Evolutionary conservation across 1,140 invertebrate genomes (phyloP), one percentile per base, ranked within the genome.

Genomic region (Drosophila mojavensis): DNA sequence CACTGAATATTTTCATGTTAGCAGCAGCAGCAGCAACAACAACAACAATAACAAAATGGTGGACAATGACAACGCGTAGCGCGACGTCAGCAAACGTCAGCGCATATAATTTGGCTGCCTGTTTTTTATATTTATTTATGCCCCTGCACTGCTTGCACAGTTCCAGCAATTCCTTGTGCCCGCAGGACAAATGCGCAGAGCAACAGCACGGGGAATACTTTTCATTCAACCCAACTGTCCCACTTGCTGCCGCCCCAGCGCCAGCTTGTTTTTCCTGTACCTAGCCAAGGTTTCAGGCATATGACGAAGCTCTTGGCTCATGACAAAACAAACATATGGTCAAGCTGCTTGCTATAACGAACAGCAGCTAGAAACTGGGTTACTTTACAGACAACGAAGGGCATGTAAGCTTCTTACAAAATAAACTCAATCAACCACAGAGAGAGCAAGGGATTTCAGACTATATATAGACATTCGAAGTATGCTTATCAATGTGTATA

Each of bases 1-100:
- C 84, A 84, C 64, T 89, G 84, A 88, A 89, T 74, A 88, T 79
- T 78, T 74, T 72, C 55, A 78, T 81, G 78, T 79, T 67, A 67
- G 63, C 62, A 71, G 53, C 63, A 62, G 33, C 63, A 62, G 56
- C 36, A 72, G 24, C 28, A 36, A 59, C 48, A 71, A 24, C 56
- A 62, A 62, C 28, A 68, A 39, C 39, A 43, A 70, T 26, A 64
- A 30, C 36, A 56, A 63, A 33, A 75, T 55, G 45, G 47, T 66
- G 24, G 36, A 76, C 68, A 72, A 66, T 66, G 62, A 67, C 58
- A 73, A 68, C n/a, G 62, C 61, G 60, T 59, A 70, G 65, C 62
- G 56, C 79, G 63, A 83, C 83, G 84, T 88, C 81, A 84, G 78
- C 78, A 77, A 67, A 84, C 62, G 78, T 85, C 83, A 88, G 68